phyloP scores from a whole-genome alignment of 2,888 invertebrate genomes.

The Apotomis capreana region DNA sequence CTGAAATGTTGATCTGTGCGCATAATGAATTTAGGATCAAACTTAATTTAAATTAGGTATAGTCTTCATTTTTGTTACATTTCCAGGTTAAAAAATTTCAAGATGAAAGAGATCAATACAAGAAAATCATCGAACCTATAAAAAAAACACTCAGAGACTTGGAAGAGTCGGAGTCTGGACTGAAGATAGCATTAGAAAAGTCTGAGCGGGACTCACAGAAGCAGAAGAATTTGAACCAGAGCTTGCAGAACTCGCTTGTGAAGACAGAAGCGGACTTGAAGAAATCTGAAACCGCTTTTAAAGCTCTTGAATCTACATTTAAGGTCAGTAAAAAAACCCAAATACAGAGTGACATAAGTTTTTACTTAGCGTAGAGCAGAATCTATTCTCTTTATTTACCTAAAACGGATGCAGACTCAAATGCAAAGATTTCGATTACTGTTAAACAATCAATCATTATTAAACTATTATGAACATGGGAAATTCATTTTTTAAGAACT shows the following conservation, averaged over 20 bases:
- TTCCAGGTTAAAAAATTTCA: constrained; percentile 68
- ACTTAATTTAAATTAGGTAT: no score
- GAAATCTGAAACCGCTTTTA: constrained; percentile 76
- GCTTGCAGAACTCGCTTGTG: constrained; percentile 73
- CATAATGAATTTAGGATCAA: no score
- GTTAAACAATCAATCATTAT: no score
- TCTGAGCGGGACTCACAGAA: constrained; percentile 81
- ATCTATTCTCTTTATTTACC: no score
- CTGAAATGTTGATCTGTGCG: no score
- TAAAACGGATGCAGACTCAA: no score
- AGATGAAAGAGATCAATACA: constrained; percentile 78
- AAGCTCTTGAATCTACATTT: constrained; percentile 69
- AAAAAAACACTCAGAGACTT: constrained; percentile 82
- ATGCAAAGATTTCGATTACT: no score
- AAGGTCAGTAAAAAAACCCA: constrained; percentile 58
- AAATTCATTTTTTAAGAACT: no score
- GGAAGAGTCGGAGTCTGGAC: constrained; percentile 82
- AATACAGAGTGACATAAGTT: no score
- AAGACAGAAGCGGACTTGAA: constrained; percentile 79
- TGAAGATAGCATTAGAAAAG: constrained; percentile 80
- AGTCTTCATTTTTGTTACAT: not conserved
- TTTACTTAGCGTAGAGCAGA: not conserved
- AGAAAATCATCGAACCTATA: constrained; percentile 75
- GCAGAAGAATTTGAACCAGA: constrained; percentile 73
- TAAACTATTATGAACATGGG: no score